phyloP scores from a whole-genome alignment of 2,113 vertebrate genomes.

The Corvus cornix region DNA sequence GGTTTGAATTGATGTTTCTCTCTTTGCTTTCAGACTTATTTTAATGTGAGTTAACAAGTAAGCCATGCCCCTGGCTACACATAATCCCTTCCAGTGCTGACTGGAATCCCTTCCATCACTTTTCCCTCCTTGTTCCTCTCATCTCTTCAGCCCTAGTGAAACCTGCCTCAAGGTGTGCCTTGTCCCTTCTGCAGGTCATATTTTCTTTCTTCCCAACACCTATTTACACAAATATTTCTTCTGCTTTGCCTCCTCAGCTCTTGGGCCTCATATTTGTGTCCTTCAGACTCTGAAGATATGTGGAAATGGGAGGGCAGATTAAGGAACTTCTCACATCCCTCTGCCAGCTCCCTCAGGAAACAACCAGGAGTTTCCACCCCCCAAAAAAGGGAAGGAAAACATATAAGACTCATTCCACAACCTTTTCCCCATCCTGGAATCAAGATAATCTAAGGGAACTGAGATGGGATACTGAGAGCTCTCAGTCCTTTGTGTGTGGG shows the following conservation, averaged over 20 bases:
- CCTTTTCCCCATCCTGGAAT: background rate
- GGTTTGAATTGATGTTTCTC: background rate
- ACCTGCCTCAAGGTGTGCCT: background rate
- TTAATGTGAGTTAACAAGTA: background rate
- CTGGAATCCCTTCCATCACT: background rate
- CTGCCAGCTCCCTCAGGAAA: background rate
- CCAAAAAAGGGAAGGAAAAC: background rate
- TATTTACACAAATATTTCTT: background rate
- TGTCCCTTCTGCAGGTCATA: background rate
- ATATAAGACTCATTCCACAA: background rate
- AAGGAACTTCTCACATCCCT: background rate
- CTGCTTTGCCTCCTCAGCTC: background rate
- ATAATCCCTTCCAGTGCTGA: background rate
- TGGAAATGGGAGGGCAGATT: background rate
- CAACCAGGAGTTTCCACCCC: background rate
- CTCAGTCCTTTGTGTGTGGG: background rate
- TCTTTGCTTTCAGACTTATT: background rate
- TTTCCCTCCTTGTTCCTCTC: background rate
- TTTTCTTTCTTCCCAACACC: background rate
- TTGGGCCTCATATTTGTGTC: background rate
- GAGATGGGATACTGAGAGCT: background rate
- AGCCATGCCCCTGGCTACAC: background rate
- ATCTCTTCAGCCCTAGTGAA: background rate
- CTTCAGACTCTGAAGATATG: accelerated
- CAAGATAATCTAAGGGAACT: background rate